Conservation (phyloP, 2,888 invertebrate species). For the Cordilura impudica region DNA sequence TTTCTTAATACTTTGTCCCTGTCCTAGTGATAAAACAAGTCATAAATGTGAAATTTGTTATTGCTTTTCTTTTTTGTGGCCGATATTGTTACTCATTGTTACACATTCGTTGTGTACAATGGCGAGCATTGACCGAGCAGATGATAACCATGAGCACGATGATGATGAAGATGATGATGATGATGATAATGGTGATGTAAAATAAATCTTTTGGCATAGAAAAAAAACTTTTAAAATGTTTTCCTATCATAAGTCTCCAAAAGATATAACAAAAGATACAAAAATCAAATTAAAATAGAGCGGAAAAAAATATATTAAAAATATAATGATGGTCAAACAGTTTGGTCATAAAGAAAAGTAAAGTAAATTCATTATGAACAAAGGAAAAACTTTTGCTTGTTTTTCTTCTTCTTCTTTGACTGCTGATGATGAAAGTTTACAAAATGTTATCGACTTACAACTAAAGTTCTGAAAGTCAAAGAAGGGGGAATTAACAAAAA, state of each 20-base stretch:
- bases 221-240: constrained; percentile 38
- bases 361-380: constrained; percentile 45
- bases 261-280: constrained; percentile 20
- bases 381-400: constrained; percentile 37
- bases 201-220: constrained; percentile 17
- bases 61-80: constrained; percentile 32
- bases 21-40: not conserved
- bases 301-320: constrained; percentile 3
- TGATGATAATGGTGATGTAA: constrained; percentile 17
- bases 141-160: constrained; percentile 22
- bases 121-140: constrained; percentile 13
- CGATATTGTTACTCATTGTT: constrained; percentile 22
- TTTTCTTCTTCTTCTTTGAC: not conserved
- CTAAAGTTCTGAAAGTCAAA: constrained; percentile 2
- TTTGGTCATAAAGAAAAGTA: constrained; percentile 32
- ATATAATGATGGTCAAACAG: constrained; percentile 49
- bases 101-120: constrained; percentile 8
- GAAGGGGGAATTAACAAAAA: not conserved
- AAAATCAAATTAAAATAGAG: not conserved
- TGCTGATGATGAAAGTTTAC: constrained; percentile 1
- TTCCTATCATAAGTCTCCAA: constrained; percentile 16
- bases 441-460: not conserved
- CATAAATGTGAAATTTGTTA: not conserved
- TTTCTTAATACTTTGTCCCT: not conserved
- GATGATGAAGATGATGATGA: constrained; percentile 40